Percentiles rank a stretch among this genome's conserved stretches.
These are phyloP conservation scores for Zosterops hypoxanthus DNA, from an alignment of 2,113 vertebrate genomes.

Conservation along the genomic window DNA sequence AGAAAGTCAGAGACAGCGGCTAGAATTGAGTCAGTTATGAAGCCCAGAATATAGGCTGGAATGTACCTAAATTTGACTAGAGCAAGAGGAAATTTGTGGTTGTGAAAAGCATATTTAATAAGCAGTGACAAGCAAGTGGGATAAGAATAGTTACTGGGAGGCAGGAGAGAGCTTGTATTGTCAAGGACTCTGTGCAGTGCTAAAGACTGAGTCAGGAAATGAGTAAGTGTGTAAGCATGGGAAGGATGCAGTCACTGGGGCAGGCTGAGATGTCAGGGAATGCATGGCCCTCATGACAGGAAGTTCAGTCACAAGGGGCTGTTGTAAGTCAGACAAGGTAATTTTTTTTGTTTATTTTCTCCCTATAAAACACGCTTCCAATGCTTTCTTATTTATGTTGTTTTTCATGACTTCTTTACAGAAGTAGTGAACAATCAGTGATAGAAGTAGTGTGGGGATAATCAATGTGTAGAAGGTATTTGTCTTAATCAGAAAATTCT, in stretches of 20 bases:
- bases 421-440: not conserved
- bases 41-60: not conserved
- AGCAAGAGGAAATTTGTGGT: not conserved
- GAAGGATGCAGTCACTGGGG: not conserved
- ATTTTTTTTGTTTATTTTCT: not conserved
- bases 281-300: not conserved
- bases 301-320: not conserved
- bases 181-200: not conserved
- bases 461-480: not conserved
- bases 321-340: not conserved
- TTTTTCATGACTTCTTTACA: not conserved
- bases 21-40: not conserved
- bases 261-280: not conserved
- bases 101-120: not conserved
- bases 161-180: not conserved
- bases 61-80: not conserved
- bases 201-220: not conserved
- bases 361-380: not conserved
- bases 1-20: not conserved
- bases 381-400: not conserved
- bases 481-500: not conserved
- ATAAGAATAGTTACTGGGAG: not conserved
- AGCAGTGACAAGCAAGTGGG: not conserved
- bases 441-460: not conserved
- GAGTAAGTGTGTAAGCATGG: not conserved